Evolutionary conservation across 2,113 vertebrate species (phyloP), one percentile per base, ranked within the genome.

Genomic region (Montifringilla adamsi): DNA sequence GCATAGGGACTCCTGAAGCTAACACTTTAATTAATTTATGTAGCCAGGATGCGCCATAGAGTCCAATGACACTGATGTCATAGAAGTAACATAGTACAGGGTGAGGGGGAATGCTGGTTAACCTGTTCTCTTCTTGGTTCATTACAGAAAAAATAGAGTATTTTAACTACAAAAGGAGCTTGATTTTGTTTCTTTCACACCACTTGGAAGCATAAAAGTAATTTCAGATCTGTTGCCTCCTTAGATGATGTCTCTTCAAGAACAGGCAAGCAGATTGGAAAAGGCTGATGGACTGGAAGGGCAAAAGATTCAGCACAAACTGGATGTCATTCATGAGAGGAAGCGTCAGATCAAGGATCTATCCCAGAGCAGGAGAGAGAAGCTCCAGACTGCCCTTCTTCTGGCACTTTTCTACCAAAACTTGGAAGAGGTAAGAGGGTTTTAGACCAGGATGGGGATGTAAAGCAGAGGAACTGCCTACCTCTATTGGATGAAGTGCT

Each of bases 221-320:
- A 94, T 75, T 91, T 91, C 28, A 62, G 31, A 30, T 83, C 79
- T 87, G 9, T 96, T 97, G 20, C 37, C 50, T 93, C 52, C 15
- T 80, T 94, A 99, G 98, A 98, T 98, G 89, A 82, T 62, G 6
- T 97, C 98, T 52, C 97, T 99, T 94, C 95, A 97, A 91, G 98
- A 99, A n/a, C 98, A 98, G 68, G 95, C 97, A 15, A 97, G 96
- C 27, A 95, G 15, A 10, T 92, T 99, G 43, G 93, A 76, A 64
- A 94, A 95, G 56, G 33, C 58, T 49, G 75, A 96, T 74, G 98
- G 90, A 62, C 87, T 97, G 43, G 98, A 98, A 81, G 87, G 89
- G 5, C 84, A 72, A 8, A 96, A 90, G 22, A 96, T 98, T 67
- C 97, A 97, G 74, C 88, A 49, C 63, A 98, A 97, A 69, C 93